Conservation (phyloP, 2,888 invertebrate species). For the Oxycera nigricornis region DNA sequence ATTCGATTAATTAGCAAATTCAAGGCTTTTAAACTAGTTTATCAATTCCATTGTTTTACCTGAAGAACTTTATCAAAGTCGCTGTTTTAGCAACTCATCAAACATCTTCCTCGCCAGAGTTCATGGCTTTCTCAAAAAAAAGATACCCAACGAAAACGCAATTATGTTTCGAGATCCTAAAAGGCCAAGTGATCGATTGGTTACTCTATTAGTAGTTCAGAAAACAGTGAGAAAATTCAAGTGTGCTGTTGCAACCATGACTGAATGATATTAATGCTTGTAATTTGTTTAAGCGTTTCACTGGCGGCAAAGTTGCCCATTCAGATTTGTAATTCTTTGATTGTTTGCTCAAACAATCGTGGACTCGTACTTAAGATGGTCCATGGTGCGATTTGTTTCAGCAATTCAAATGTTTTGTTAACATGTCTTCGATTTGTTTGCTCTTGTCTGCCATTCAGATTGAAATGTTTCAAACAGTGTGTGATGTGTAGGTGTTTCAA, state of each 20-base stretch:
- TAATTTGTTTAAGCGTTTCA: background rate
- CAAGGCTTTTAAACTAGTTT: constrained; percentile 16
- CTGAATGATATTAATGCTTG: constrained; percentile 1
- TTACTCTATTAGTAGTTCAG: background rate
- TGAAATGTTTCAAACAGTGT: background rate
- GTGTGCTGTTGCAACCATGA: background rate
- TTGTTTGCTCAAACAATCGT: background rate
- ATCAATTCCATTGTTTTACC: constrained; percentile 13
- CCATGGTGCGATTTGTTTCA: background rate
- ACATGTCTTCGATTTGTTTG: background rate
- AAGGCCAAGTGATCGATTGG: constrained; percentile 4
- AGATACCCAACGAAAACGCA: background rate
- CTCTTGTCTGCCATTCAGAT: background rate
- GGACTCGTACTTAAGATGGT: background rate
- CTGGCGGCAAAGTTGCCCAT: background rate
- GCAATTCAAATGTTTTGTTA: background rate
- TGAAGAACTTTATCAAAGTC: background rate
- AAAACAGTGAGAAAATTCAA: background rate
- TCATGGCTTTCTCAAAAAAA: background rate
- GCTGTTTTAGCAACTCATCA: background rate
- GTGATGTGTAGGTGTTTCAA: background rate
- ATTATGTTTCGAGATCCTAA: constrained; percentile 6
- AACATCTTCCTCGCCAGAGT: background rate
- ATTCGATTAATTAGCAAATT: constrained; percentile 3
- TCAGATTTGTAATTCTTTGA: background rate